Evolutionary conservation across 1,140 invertebrate genomes (phyloP).

Genomic region (Uloborus diversus): DNA sequence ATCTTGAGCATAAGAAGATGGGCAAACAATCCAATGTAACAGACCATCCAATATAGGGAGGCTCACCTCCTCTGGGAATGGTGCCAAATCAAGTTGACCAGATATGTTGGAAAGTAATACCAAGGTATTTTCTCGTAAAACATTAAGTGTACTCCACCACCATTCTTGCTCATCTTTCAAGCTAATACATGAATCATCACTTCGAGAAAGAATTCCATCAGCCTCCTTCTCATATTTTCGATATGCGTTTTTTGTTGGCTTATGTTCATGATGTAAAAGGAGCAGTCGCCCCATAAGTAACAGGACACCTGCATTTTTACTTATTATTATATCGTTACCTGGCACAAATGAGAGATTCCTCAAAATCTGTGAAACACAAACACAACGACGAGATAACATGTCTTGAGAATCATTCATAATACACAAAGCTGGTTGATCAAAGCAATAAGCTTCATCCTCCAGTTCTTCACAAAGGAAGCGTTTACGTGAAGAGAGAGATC

Average conservation of each 20-base stretch:
- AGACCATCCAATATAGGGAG: constrained; percentile 91
- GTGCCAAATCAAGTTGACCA: constrained; percentile 86
- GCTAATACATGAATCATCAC: constrained; percentile 55
- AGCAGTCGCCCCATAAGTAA: constrained; percentile 89
- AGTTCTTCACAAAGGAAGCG: constrained; percentile 80
- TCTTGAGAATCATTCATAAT: constrained; percentile 87
- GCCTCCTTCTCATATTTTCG: constrained; percentile 42
- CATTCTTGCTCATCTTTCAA: constrained; percentile 69
- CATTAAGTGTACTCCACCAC: constrained; percentile 95
- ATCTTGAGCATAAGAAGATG: constrained; percentile 93
- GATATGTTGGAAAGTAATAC: constrained; percentile 93
- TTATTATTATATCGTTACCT: constrained; percentile 92
- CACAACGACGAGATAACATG: constrained; percentile 83
- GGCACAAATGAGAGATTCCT: constrained; percentile 97
- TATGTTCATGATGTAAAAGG: constrained; percentile 76
- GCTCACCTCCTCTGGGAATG: constrained; percentile 88
- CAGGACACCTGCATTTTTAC: constrained; percentile 85
- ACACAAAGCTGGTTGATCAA: constrained; percentile 88
- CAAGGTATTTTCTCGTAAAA: constrained; percentile 91
- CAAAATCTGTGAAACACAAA: constrained; percentile 89
- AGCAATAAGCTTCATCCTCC: constrained; percentile 91
- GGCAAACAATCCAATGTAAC: constrained; percentile 96
- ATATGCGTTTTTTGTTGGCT: constrained; percentile 41
- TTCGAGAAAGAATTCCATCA: constrained; percentile 34
- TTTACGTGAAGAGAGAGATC: constrained; percentile 42